Conservation (phyloP, 2,888 invertebrate genomes). For the Drosophila lacicola region DNA sequence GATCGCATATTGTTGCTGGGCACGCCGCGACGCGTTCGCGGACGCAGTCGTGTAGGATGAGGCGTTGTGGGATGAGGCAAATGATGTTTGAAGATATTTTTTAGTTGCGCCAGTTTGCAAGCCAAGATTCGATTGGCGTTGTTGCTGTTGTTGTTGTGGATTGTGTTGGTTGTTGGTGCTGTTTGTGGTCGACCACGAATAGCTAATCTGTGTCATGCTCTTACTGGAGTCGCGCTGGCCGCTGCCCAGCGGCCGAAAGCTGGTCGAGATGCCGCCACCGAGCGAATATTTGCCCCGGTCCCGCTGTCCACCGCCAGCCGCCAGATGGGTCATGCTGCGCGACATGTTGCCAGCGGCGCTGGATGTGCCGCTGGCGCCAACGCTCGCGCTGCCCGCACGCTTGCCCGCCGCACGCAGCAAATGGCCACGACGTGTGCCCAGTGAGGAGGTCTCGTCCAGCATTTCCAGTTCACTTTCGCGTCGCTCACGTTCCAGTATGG, state of each 20-base stretch:
- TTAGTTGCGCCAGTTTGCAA: conserved; percentile 84
- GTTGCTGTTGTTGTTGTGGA: conserved; percentile 72
- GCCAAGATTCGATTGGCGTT: conserved; percentile 81
- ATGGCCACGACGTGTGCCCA: conserved; percentile 59
- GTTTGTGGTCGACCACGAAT: conserved; percentile 76
- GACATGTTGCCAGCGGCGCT: conserved; percentile 86
- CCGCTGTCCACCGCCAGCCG: conserved; percentile 61
- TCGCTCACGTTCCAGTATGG: conserved; percentile 84
- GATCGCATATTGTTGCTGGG: conserved; percentile 84
- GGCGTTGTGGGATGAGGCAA: conserved; percentile 77
- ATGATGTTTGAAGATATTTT: conserved; percentile 85
- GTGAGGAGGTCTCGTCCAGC: conserved; percentile 83
- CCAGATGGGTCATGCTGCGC: conserved; percentile 90
- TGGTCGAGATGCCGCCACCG: conserved; percentile 81
- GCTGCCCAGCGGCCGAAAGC: conserved; percentile 83
- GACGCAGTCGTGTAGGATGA: conserved; percentile 58
- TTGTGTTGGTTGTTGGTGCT: conserved; percentile 51
- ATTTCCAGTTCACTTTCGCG: conserved; percentile 83
- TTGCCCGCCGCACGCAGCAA: conserved; percentile 3
- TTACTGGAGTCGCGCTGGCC: conserved; percentile 84
- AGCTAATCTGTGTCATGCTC: conserved; percentile 86
- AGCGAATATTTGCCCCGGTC: conserved; percentile 74
- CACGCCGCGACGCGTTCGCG: conserved; percentile 80
- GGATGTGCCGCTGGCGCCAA: conserved; percentile 54
- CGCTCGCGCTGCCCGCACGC: conserved; percentile 51